Base-by-base conservation (phyloP, 2,888 invertebrate genomes). In the Adela reaumurella region DNA sequence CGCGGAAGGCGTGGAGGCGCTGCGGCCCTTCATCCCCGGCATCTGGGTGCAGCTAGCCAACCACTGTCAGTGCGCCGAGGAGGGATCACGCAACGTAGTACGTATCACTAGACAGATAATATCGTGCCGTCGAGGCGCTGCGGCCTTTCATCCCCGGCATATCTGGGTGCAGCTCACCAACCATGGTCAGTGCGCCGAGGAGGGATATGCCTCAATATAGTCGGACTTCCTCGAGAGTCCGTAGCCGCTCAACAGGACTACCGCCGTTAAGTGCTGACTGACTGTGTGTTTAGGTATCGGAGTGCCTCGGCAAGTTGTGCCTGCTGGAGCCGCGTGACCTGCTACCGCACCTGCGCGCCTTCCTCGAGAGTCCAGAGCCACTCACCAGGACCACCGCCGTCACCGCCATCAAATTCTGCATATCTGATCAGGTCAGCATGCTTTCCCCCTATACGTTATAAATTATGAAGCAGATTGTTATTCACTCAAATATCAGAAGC, bases 391-490 rank as follows among this genome's bases (percentile, higher is more conserved):
- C 96, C 1, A 98, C 98, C 0, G 95, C 97, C 2, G 95, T 99
- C 14, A 97, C 98, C 1, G 97, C 98, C 43, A 91, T 99, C 52
- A 99, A 99, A 70, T 99, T 97, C 66, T 97, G 98, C 41, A 97
- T 99, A 62, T 95, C 96, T 1, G 98, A 98, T 81, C 97, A 95
- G 82, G 89, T 88, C 56, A 35, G 14, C 35, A 4, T 24, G 5
- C 24, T 24, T 24, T 8, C 24, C 4, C 24, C 4, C 24, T n/a
- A n/a, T n/a, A n/a, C n/a, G n/a, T n/a, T n/a, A n/a, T n/a, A n/a
- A n/a, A n/a, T n/a, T n/a, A n/a, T n/a, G n/a, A n/a, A n/a, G n/a
- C n/a, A 56, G 59, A 58, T 11, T 20, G 5, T 42, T 50, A 19
- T 35, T 17, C 19, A 28, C 35, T 17, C 35, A 17, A 50, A 50